phyloP scores from a whole-genome alignment of 2,888 invertebrate species.

The Euplagia quadripunctaria region DNA sequence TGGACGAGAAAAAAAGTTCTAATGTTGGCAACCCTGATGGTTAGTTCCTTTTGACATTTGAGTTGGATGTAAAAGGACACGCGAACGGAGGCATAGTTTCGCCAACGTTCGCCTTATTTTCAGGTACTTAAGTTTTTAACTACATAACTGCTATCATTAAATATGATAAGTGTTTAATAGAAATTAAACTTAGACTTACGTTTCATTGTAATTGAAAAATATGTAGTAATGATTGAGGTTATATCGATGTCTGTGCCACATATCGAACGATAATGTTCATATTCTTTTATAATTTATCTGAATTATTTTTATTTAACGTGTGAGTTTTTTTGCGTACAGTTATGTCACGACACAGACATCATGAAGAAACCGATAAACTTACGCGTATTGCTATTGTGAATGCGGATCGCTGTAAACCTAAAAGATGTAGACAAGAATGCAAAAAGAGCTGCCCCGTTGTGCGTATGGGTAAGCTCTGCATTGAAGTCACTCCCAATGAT shows the following conservation, averaged over 20 bases:
- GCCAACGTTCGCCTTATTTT: slow-evolving; percentile 80
- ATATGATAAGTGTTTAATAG: slow-evolving; percentile 19
- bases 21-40: too few relatives aligned
- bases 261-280: slow-evolving; percentile 62
- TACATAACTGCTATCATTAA: slow-evolving; percentile 21
- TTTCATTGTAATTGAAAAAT: slow-evolving; percentile 43
- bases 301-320: slow-evolving; percentile 42
- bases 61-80: slow-evolving; percentile 80
- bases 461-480: slow-evolving; percentile 99
- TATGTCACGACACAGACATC: slow-evolving; percentile 88
- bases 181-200: slow-evolving; percentile 29
- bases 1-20: too few relatives aligned
- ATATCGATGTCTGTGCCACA: slow-evolving; percentile 76
- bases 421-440: slow-evolving; percentile 99
- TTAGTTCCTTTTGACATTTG: slow-evolving; percentile 80
- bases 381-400: slow-evolving; percentile 99
- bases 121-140: slow-evolving; percentile 69
- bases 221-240: slow-evolving; percentile 74
- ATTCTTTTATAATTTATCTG: slow-evolving; percentile 42
- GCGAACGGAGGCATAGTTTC: slow-evolving; percentile 82
- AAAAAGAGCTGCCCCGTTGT: slow-evolving; percentile 99
- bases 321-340: slow-evolving; percentile 62
- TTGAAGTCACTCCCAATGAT: slow-evolving; percentile 98
- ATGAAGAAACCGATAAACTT: slow-evolving; percentile 96
- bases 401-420: slow-evolving; percentile 99